Conservation (phyloP, 2,888 invertebrate species). For the Azorinus chamasolen region DNA sequence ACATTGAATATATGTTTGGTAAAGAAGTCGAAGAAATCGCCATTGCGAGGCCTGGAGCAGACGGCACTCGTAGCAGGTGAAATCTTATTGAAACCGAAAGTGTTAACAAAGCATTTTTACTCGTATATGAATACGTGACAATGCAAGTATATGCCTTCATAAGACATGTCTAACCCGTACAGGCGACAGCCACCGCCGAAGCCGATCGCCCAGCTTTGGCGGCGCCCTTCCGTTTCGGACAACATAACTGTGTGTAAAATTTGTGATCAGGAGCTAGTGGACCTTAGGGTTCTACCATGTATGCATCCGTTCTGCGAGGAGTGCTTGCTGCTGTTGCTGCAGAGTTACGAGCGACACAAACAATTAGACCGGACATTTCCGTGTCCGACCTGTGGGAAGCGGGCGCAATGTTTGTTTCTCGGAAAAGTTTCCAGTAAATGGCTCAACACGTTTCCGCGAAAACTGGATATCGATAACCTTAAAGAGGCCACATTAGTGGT, state of each 20-base stretch:
- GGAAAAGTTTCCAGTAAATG: conserved; percentile 50
- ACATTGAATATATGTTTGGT: no score
- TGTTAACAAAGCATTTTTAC: no score
- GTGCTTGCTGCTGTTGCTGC: conserved; percentile 44
- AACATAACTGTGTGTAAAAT: conserved; percentile 45
- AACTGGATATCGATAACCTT: conserved; percentile 48
- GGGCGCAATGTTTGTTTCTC: conserved; percentile 46
- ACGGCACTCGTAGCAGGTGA: no score
- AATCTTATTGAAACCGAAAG: no score
- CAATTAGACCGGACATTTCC: conserved; percentile 53
- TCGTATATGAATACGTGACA: no score
- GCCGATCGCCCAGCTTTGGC: conserved; percentile 57
- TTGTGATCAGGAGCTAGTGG: conserved; percentile 35
- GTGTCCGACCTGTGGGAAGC: conserved; percentile 53
- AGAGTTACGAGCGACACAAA: conserved; percentile 46
- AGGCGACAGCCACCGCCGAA: conserved; percentile 27
- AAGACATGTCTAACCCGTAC: no score
- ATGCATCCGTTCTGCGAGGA: conserved; percentile 60
- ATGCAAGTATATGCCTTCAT: no score
- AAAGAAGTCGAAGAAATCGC: no score
- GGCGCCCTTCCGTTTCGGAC: conserved; percentile 39
- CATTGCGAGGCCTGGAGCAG: no score
- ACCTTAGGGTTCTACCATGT: conserved; percentile 54
- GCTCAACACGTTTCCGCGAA: conserved; percentile 56
- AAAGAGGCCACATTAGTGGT: conserved; percentile 51